phyloP scores from a whole-genome alignment of 2,888 invertebrate genomes.

The Ptycholaimellus sp. region DNA sequence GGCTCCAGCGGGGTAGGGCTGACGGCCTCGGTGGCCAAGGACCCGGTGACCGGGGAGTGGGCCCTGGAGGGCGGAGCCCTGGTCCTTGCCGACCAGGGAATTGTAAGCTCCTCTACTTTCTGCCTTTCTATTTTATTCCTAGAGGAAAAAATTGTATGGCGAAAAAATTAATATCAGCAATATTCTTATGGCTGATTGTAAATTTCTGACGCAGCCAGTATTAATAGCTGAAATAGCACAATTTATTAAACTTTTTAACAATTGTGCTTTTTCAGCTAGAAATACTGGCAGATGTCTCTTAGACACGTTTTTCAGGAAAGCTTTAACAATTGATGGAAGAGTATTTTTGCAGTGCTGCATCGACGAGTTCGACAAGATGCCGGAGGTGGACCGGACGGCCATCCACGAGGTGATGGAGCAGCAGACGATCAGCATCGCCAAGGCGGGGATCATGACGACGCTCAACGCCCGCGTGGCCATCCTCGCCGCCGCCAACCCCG shows the following conservation, averaged over 20 bases:
- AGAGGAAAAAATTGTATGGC: too few relatives aligned
- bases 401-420: constrained; percentile 73
- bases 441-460: constrained; percentile 94
- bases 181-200: too few relatives aligned
- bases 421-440: background rate
- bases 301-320: too few relatives aligned
- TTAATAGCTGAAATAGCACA: too few relatives aligned
- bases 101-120: too few relatives aligned
- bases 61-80: constrained; percentile 84
- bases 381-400: constrained; percentile 71
- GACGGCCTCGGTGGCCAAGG: constrained; percentile 92
- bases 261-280: too few relatives aligned
- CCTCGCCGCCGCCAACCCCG: constrained; percentile 93
- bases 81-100: constrained; percentile 29
- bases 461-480: constrained; percentile 90
- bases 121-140: too few relatives aligned
- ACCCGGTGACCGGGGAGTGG: constrained; percentile 89
- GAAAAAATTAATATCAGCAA: too few relatives aligned
- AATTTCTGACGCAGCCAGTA: too few relatives aligned
- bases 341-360: constrained; percentile 58
- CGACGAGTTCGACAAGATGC: constrained; percentile 99
- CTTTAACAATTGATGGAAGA: too few relatives aligned
- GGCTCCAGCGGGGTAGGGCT: constrained; percentile 48
- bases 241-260: too few relatives aligned
- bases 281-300: too few relatives aligned